phyloP scores from a whole-genome alignment of 2,888 invertebrate genomes.

The Drosophila recens region DNA sequence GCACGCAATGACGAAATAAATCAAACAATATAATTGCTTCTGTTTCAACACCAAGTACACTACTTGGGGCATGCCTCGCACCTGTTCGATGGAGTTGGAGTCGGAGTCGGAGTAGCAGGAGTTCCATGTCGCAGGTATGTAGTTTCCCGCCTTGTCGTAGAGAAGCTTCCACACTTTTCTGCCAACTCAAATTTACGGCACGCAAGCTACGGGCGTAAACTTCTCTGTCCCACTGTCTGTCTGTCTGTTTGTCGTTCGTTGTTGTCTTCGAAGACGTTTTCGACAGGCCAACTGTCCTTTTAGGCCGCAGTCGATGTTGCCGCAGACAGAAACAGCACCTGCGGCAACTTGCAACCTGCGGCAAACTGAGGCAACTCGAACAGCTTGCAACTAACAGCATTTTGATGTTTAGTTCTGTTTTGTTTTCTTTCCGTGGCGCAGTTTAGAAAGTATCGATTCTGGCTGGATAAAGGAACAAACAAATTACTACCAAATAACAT shows the following conservation, averaged over 20 bases:
- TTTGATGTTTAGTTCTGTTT: slow-evolving; percentile 52
- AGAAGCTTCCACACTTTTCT: slow-evolving; percentile 38
- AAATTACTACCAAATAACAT: neutral
- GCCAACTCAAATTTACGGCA: slow-evolving; percentile 71
- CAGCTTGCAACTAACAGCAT: slow-evolving; percentile 62
- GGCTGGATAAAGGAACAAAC: neutral
- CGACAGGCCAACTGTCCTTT: slow-evolving; percentile 75
- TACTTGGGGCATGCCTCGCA: slow-evolving; percentile 51
- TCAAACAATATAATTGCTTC: slow-evolving; percentile 78
- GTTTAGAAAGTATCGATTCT: slow-evolving; percentile 35
- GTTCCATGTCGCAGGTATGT: slow-evolving; percentile 31
- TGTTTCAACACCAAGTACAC: slow-evolving; percentile 72
- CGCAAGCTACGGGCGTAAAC: slow-evolving; percentile 71
- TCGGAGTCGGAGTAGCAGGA: slow-evolving; percentile 30
- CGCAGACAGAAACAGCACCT: slow-evolving; percentile 48
- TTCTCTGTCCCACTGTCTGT: slow-evolving; percentile 30
- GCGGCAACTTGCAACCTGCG: slow-evolving; percentile 55
- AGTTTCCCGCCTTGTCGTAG: slow-evolving; percentile 4
- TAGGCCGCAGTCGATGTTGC: slow-evolving; percentile 47
- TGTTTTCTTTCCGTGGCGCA: slow-evolving; percentile 24
- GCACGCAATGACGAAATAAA: slow-evolving; percentile 78
- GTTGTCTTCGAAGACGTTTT: slow-evolving; percentile 60
- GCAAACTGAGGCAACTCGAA: slow-evolving; percentile 32
- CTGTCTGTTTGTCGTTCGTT: slow-evolving; percentile 18
- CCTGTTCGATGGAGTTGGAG: slow-evolving; percentile 51